Percentiles rank a stretch among this genome's conserved stretches.
These are phyloP conservation scores for Drosophila kuntzei DNA, from an alignment of 2,888 invertebrate species.

Conservation along the genomic window DNA sequence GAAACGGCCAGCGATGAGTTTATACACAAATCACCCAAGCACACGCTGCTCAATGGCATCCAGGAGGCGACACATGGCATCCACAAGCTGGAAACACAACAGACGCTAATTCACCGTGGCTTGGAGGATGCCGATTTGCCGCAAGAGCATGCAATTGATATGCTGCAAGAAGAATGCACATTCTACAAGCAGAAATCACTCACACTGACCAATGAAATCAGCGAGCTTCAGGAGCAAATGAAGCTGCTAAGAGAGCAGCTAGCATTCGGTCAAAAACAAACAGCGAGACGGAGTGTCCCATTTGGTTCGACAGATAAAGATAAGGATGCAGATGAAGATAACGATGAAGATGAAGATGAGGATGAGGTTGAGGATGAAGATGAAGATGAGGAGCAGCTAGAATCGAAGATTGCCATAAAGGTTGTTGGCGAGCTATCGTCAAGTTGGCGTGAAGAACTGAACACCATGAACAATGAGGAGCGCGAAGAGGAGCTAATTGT, in stretches of 20 bases:
- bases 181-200: constrained; percentile 71
- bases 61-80: constrained; percentile 32
- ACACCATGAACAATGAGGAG: constrained; percentile 77
- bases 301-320: too few species aligned
- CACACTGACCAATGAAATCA: constrained; percentile 60
- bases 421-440: not conserved
- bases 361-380: too few species aligned
- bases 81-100: constrained; percentile 52
- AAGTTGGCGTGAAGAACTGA: constrained; percentile 71
- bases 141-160: constrained; percentile 73
- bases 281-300: too few species aligned
- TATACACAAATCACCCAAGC: constrained; percentile 49
- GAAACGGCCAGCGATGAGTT: constrained; percentile 55
- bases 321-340: too few species aligned
- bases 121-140: constrained; percentile 27
- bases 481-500: constrained; percentile 84
- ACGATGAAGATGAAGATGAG: too few species aligned
- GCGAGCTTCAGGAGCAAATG: constrained; percentile 68
- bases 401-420: constrained; percentile 2
- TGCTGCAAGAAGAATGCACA: constrained; percentile 81
- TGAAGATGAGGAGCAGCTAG: too few species aligned
- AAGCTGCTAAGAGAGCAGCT: constrained; percentile 57
- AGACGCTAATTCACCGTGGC: constrained; percentile 42
- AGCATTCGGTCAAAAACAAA: constrained; percentile 7
- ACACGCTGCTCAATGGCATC: constrained; percentile 42